A percentile compares a stretch with the other conserved stretches of the same genome.
These are phyloP conservation scores for Willowsia nigromaculata DNA, from an alignment of 2,888 invertebrate species.

Conservation along the genomic window DNA sequence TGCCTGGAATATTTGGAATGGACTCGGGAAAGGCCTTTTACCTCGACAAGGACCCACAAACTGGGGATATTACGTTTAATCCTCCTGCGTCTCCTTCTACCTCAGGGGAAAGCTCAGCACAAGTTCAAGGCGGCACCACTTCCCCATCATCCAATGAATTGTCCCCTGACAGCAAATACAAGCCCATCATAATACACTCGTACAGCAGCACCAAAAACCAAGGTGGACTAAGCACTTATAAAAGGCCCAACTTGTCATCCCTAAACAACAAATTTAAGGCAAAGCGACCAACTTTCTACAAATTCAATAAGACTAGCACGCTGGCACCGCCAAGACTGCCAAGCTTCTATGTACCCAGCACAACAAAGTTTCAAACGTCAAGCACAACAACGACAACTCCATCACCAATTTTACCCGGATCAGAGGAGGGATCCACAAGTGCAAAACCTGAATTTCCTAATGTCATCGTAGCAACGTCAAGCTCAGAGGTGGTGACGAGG, in stretches of 20 bases:
- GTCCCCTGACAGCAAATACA: conserved; percentile 69
- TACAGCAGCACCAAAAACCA: conserved; percentile 77
- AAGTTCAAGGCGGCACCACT: conserved; percentile 25
- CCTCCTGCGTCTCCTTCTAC: conserved; percentile 58
- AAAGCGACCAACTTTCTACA: conserved; percentile 77
- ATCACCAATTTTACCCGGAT: background rate
- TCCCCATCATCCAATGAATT: conserved; percentile 59
- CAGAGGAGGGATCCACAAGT: background rate
- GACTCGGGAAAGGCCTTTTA: conserved; percentile 76
- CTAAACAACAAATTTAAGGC: conserved; percentile 75
- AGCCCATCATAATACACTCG: conserved; percentile 77
- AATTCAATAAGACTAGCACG: conserved; percentile 75
- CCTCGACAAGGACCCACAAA: conserved; percentile 77
- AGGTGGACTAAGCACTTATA: conserved; percentile 69
- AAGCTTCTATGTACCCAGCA: conserved; percentile 75
- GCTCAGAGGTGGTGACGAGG: conserved; percentile 60
- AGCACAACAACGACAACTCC: conserved; percentile 44
- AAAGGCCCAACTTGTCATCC: conserved; percentile 49
- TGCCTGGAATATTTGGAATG: conserved; percentile 78
- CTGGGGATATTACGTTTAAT: conserved; percentile 76
- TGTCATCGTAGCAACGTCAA: conserved; percentile 65
- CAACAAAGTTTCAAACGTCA: conserved; percentile 60
- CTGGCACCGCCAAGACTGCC: conserved; percentile 76
- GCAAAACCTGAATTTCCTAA: conserved; percentile 58
- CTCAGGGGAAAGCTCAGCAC: conserved; percentile 22